Evolutionary conservation across 2,113 vertebrate genomes (phyloP).

Genomic region (Martes martes): DNA sequence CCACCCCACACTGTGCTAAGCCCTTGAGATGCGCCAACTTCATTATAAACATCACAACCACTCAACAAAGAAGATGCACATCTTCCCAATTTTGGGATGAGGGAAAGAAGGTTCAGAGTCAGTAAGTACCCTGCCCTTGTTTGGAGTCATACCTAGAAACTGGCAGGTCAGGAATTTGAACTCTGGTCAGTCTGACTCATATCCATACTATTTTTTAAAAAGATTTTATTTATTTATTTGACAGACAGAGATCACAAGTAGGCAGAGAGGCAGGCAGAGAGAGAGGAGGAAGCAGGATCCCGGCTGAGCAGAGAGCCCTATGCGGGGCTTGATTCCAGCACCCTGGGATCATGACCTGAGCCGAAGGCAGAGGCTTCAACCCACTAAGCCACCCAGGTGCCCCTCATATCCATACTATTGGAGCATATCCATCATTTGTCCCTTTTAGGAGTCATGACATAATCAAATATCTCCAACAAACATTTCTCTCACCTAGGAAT

Average conservation of each 20-base stretch:
- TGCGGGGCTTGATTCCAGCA: too few relatives aligned
- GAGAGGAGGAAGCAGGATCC: too few relatives aligned
- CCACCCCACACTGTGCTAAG: not conserved
- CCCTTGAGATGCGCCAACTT: not conserved
- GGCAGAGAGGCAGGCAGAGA: too few relatives aligned
- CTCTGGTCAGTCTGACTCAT: not conserved
- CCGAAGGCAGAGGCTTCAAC: too few relatives aligned
- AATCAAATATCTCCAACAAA: not conserved
- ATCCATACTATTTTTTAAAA: rapidly evolving
- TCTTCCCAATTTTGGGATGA: not conserved
- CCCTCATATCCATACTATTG: rapidly evolving
- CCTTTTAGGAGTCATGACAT: not conserved
- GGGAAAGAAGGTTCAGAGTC: not conserved
- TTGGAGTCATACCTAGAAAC: not conserved
- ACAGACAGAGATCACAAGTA: too few relatives aligned
- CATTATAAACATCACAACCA: not conserved
- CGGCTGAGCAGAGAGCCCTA: too few relatives aligned
- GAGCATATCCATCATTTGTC: too few relatives aligned
- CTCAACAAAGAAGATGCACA: not conserved
- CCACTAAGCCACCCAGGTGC: too few relatives aligned
- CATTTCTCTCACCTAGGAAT: not conserved
- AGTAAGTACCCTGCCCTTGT: too few relatives aligned
- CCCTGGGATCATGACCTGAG: too few relatives aligned
- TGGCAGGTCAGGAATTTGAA: not conserved
- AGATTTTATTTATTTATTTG: too few relatives aligned